Conservation (phyloP, 2,113 vertebrate genomes). For the Gambusia holbrooki region DNA sequence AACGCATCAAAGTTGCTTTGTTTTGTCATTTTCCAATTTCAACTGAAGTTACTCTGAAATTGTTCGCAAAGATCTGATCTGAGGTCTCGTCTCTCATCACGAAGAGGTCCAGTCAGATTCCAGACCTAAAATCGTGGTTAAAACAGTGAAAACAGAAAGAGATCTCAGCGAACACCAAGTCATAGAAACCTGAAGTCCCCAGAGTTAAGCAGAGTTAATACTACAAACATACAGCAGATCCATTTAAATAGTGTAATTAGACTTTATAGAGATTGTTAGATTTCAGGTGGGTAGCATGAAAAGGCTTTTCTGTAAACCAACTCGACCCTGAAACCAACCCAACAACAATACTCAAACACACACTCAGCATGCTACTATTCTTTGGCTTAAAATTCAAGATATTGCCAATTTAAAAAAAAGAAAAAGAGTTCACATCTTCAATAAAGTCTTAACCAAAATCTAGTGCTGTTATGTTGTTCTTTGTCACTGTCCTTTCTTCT, state of each 20-base stretch:
- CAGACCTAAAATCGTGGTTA: too few species aligned
- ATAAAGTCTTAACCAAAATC: conserved; percentile 8
- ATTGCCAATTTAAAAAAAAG: background rate
- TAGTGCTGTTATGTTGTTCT: conserved; percentile 1
- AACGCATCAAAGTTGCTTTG: too few species aligned
- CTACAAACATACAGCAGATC: conserved; percentile 22
- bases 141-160: too few species aligned
- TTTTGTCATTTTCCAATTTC: too few species aligned
- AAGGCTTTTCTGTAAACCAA: background rate
- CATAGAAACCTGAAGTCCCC: background rate
- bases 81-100: too few species aligned
- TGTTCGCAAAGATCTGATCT: too few species aligned
- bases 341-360: too few species aligned
- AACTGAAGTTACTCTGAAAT: too few species aligned
- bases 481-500: background rate
- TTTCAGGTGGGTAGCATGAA: background rate
- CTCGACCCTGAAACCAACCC: too few species aligned
- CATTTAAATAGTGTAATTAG: background rate
- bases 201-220: background rate
- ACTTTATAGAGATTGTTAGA: too few species aligned
- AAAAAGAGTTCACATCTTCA: background rate
- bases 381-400: background rate
- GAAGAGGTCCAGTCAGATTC: too few species aligned
- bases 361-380: background rate
- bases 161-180: background rate